Base-by-base conservation (phyloP, 2,113 vertebrate genomes). In the Lophochroa leadbeateri region DNA sequence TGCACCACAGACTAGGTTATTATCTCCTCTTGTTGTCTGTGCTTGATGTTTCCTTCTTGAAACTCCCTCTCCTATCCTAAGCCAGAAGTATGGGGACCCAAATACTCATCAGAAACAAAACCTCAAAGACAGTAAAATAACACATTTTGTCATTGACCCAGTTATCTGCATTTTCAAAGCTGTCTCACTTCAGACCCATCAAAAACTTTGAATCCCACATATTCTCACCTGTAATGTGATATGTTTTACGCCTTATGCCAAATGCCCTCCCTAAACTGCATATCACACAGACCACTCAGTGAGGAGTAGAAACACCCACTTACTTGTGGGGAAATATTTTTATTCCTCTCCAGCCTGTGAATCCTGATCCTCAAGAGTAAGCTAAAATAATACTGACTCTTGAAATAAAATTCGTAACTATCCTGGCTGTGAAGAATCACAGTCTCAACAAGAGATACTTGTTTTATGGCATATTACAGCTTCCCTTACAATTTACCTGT, bases 211-310 rank as follows among this genome's bases (percentile, higher is more conserved):
- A 27, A 96, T 96, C 81, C 67, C 81, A 87, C 77, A 13, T 82
- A 72, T 91, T 97, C 77, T 96, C 91, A 96, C 93, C 89, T 97
- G 95, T 89, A 95, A 94, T 82, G 78, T 96, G 95, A 95, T 95
- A 86, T 53, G 64, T 91, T 94, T 94, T 68, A 47, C 89, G 61
- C 37, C 35, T 85, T 95, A 57, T 55, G 55, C 17, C 28, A 86
- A 82, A 60, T 96, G 57, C 55, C 44, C 87, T 96, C 70, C 74
- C 52, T 91, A 78, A 76, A 82, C 64, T 69, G 57, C 1, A 0
- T 87, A 37, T 96, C 85, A 82, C 5, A 1, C 47, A 92, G 81
- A 60, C 11, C 44, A 43, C 33, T 94, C 35, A 39, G 64, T 55
- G 60, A 92, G 68, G 72, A 95, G 52, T 46, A 90, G 77, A 68